A percentile compares a stretch with the other conserved stretches of the same genome.
These are phyloP conservation scores for Cerastis leucographa DNA, from an alignment of 2,888 invertebrate genomes.

Conservation along the genomic window DNA sequence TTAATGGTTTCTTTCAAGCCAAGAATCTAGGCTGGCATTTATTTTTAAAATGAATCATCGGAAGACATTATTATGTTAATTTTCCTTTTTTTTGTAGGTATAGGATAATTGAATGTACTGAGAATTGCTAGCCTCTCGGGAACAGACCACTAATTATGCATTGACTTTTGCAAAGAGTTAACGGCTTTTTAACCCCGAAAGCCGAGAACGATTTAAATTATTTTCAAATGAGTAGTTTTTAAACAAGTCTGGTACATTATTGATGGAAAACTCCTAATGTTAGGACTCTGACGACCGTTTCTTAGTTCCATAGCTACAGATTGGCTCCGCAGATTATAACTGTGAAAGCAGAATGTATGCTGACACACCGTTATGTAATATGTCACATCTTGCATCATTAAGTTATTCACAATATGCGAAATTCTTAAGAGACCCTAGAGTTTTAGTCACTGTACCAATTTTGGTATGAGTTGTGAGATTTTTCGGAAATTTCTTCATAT, in stretches of 20 bases:
- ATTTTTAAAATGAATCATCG: constrained; percentile 22
- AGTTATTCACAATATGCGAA: constrained; percentile 39
- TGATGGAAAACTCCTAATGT: not conserved
- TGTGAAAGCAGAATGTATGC: constrained; percentile 44
- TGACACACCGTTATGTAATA: constrained; percentile 31
- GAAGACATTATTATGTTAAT: constrained; percentile 42
- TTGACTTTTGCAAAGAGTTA: not conserved
- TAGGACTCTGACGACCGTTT: not conserved
- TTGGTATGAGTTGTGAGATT: not conserved
- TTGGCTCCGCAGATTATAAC: constrained; percentile 28
- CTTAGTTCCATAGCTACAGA: not conserved
- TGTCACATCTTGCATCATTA: constrained; percentile 47
- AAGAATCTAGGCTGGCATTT: constrained; percentile 16
- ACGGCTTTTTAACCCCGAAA: constrained; percentile 10
- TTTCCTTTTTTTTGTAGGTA: too few relatives aligned
- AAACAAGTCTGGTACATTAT: not conserved
- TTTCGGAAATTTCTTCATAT: not conserved
- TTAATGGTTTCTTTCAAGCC: constrained; percentile 11
- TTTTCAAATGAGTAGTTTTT: too few relatives aligned
- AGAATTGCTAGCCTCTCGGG: not conserved
- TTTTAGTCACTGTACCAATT: constrained; percentile 36
- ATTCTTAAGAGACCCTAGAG: constrained; percentile 4
- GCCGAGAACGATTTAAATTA: not conserved
- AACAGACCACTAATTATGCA: not conserved
- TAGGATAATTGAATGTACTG: constrained; percentile 14